Base-by-base conservation (phyloP, 2,888 invertebrate genomes). In the Coremacera marginata region DNA sequence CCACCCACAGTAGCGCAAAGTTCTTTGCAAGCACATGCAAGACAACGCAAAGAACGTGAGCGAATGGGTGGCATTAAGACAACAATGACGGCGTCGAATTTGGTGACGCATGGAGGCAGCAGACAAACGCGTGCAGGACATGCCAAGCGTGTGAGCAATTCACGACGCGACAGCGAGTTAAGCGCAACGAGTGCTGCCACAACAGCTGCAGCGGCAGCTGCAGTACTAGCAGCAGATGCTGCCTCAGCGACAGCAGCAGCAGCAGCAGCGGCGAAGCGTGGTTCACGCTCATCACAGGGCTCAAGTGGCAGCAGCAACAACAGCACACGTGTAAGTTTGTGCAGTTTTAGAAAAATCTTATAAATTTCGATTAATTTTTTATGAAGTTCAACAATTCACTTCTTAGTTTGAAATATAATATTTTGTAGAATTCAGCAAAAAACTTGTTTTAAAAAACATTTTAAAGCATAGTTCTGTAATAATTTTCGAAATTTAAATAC, bases 281-380 rank as follows among this genome's bases (percentile, higher is more conserved):
- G 92, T 84, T 93, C 93, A 80, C 91, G 92, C 83, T 91, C 92
- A 84, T 93, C 92, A 65, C 92, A 93, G 86, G 92, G 94, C 84
- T 95, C 95, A 80, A 93, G 93, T 78, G 92, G 92, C 77, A 94
- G 93, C 89, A 94, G 93, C 89, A 93, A 93, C 89, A 93, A 93
- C 87, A 94, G 95, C 89, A 94, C 95, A 86, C 94, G 95, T 91
- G 95, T 95, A 91, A 92, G 92, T 88, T 7, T 27, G 1, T n/a
- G n/a, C n/a, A n/a, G n/a, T n/a, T n/a, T n/a, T n/a, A n/a, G n/a
- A n/a, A n/a, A n/a, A n/a, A n/a, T n/a, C n/a, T n/a, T n/a, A n/a
- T n/a, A n/a, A 27, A 5, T 31, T 19, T n/a, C 16, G 37, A n/a
- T 65, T 34, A 34, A 27, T 55, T 55, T 37, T 37, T 7, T 7